Conservation (phyloP, 2,113 vertebrate species). For the Peromyscus polionotus region DNA sequence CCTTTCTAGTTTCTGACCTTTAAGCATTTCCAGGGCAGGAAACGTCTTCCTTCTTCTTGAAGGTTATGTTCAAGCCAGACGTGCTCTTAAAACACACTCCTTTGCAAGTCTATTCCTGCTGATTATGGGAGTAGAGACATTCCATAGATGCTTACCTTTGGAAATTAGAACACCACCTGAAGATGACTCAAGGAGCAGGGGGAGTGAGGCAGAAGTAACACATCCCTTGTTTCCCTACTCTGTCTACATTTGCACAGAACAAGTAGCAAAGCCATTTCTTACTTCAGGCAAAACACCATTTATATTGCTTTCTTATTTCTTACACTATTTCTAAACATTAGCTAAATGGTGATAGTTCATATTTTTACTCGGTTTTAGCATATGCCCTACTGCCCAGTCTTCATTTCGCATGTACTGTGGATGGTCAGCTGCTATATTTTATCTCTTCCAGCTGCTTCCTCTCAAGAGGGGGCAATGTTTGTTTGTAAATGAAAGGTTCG, state of each 20-base stretch:
- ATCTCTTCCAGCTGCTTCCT: not conserved
- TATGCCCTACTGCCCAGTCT: not conserved
- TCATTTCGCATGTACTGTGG: not conserved
- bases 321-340: not conserved
- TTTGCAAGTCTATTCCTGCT: not conserved
- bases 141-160: not conserved
- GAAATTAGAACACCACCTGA: not conserved
- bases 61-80: not conserved
- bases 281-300: not conserved
- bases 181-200: not conserved
- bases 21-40: not conserved
- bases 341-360: not conserved
- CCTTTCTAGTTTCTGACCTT: not conserved
- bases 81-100: not conserved
- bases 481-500: not conserved
- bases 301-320: not conserved
- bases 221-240: not conserved
- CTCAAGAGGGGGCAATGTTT: too few relatives aligned
- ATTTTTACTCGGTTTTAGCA: not conserved
- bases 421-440: not conserved
- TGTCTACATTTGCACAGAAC: not conserved
- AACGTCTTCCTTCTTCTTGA: not conserved
- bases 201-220: not conserved
- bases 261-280: not conserved
- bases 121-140: not conserved